These are phyloP conservation scores for Eumeta japonica DNA, from an alignment of 1,140 invertebrate genomes.

Conservation along the genomic window DNA sequence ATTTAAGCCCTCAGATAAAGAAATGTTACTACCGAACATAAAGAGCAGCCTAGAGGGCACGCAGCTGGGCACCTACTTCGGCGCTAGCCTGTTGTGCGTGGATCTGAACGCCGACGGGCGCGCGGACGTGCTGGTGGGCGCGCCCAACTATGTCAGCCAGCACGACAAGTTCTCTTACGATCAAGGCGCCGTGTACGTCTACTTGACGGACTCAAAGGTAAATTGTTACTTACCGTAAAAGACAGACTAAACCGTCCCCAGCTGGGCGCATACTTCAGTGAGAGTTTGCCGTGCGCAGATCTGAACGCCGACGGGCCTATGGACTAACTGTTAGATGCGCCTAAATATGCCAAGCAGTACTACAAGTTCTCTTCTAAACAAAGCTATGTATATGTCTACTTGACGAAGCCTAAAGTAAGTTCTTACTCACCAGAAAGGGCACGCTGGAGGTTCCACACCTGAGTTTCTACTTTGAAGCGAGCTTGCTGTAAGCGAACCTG, in stretches of 20 bases:
- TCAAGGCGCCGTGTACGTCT: conserved; percentile 63
- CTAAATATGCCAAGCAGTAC: conserved; percentile 58
- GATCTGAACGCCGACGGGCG: conserved; percentile 72
- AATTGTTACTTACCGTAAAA: no score
- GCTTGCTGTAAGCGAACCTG: conserved; percentile 67
- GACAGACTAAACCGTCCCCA: conserved; percentile 66
- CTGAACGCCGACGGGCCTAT: conserved; percentile 69
- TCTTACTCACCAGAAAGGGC: no score
- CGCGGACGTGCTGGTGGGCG: conserved; percentile 79
- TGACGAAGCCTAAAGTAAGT: conserved; percentile 52
- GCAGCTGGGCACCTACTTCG: conserved; percentile 78
- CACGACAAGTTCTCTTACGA: conserved; percentile 48
- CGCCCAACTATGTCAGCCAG: conserved; percentile 64
- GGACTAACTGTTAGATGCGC: conserved; percentile 82
- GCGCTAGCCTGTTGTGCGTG: conserved; percentile 64
- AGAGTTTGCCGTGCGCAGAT: conserved; percentile 66
- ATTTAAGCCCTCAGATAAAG: conserved; percentile 27
- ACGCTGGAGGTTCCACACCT: conserved; percentile 60
- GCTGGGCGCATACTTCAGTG: conserved; percentile 77
- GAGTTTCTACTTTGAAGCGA: conserved; percentile 77
- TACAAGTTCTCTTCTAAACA: conserved; percentile 54
- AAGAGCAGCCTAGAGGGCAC: conserved; percentile 48
- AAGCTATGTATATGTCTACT: conserved; percentile 61
- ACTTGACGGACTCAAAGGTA: no score
- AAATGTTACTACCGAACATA: conserved; percentile 24